Conservation (phyloP, 2,888 invertebrate genomes). For the Drosophila nigricruria region DNA sequence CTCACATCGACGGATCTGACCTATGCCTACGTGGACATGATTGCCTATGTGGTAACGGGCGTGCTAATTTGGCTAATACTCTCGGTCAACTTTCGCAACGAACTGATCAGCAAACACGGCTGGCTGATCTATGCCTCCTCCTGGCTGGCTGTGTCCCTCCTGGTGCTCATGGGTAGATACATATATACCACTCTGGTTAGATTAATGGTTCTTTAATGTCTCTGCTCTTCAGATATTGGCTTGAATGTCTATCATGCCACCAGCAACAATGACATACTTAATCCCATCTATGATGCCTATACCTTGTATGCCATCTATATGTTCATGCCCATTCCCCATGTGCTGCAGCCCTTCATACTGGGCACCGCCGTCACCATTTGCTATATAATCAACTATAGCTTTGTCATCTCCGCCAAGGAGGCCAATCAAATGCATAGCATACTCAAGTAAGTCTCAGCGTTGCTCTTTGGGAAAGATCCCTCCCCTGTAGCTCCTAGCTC, state of each 20-base stretch:
- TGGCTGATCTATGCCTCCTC: conserved; percentile 85
- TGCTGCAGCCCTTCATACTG: conserved; percentile 89
- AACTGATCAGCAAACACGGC: conserved; percentile 82
- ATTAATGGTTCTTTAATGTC: too few species aligned
- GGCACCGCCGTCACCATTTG: conserved; percentile 89
- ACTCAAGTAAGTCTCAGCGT: conserved; percentile 84
- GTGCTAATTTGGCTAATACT: conserved; percentile 83
- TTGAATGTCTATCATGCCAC: conserved; percentile 89
- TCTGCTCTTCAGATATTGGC: conserved; percentile 87
- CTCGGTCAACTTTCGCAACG: conserved; percentile 82
- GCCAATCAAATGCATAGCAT: conserved; percentile 84
- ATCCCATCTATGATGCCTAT: conserved; percentile 90
- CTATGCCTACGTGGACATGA: conserved; percentile 82
- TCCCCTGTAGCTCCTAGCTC: neutral
- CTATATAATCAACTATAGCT: conserved; percentile 88
- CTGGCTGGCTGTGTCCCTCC: conserved; percentile 85
- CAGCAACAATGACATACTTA: conserved; percentile 86
- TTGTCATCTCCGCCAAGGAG: conserved; percentile 84
- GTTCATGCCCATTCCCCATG: conserved; percentile 92
- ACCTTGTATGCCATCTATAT: conserved; percentile 92
- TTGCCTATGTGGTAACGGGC: conserved; percentile 79
- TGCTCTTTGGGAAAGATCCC: neutral
- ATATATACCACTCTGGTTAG: neutral
- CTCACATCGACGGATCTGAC: conserved; percentile 85
- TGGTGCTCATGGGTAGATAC: conserved; percentile 86